Evolutionary conservation across 2,888 invertebrate species (phyloP), one percentile per base, ranked within the genome.

Genomic region (Pogonocherus hispidulus): DNA sequence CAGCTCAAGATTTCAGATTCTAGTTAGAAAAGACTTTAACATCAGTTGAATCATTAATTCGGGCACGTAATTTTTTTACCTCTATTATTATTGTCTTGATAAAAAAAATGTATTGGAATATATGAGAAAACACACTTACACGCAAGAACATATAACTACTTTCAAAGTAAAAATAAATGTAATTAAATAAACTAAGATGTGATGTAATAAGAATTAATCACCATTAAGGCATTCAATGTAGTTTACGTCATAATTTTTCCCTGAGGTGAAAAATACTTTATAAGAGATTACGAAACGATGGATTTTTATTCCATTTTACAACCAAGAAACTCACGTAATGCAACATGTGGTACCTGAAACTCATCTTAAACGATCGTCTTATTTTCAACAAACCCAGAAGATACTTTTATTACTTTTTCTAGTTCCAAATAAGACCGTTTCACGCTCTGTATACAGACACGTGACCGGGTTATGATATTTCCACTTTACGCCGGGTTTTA

Each of bases 401-500:
- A 11, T 8, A 32, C 2, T 32, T 8, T 32, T 32, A 32, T 32
- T 32, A 32, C 32, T 32, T 32, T 32, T 32, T 27, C 11, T 32
- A 8, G 32, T 1, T 8, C 9, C 8, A 11, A 11, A 32, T 32
- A 32, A 32, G 32, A 32, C 8, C 32, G n/a, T 32, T 32, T 32
- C 9, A 9, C 32, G 32, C 32, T 32, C 8, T 11, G 32, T 2
- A n/a, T 16, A 59, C 59, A 44, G 47, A 22, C 32, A 32, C n/a
- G 14, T 32, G 22, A n/a, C 14, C 27, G 16, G 35, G 27, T 27
- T 27, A 18, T 11, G 52, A 55, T 23, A 55, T 63, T 54, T 63
- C 35, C 23, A 49, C 22, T 16, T 44, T 65, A 32, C 32, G 32
- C 11, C n/a, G 32, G 32, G 11, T 32, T 32, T 32, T 32, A 32